Base-by-base conservation (phyloP, 2,888 invertebrate genomes). In the Nomada ferruginata region DNA sequence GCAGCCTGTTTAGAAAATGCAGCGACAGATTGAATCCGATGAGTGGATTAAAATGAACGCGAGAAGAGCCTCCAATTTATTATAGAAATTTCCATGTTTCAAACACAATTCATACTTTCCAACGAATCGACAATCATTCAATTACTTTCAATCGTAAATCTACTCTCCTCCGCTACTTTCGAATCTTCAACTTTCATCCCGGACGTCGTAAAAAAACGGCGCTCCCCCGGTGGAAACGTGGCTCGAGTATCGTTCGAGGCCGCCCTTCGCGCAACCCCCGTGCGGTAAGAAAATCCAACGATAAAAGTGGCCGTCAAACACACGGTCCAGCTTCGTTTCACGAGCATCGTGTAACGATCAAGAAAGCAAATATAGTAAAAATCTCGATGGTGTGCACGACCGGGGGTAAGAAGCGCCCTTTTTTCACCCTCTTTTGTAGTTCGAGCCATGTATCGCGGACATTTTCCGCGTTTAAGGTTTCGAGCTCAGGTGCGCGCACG, bases 231-330 rank as follows among this genome's bases (percentile, higher is more conserved):
- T 63, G 59, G 71, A 64, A 11, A 53, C 53, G 52, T 11, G 76
- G 52, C 71, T 72, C 61, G 73, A 80, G 77, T 76, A 77, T 85
- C 78, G 71, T 69, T 73, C 52, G 20, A 60, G 18, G 52, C 52
- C 29, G n/a, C 50, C 72, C 36, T 15, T 13, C 4, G 26, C 15
- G 47, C 52, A 70, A 55, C 71, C 60, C 68, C 65, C 20, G 42
- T 55, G 69, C 53, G 59, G 36, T 50, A 76, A 64, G 64, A 76
- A 64, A 76, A 76, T 59, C 64, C n/a, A 55, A 44, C 53, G 23
- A 66, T 59, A 63, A 75, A 68, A 79, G 81, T 75, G 73, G 64
- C 73, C 79, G 64, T 73, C 68, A 79, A 79, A 78, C 68, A 79
- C 65, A 53, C 36, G 61, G 63, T 63, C 11, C 64, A 29, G 57